These are phyloP conservation scores for Pygoscelis adeliae DNA, from an alignment of 2,113 vertebrate species.

Conservation along the genomic window DNA sequence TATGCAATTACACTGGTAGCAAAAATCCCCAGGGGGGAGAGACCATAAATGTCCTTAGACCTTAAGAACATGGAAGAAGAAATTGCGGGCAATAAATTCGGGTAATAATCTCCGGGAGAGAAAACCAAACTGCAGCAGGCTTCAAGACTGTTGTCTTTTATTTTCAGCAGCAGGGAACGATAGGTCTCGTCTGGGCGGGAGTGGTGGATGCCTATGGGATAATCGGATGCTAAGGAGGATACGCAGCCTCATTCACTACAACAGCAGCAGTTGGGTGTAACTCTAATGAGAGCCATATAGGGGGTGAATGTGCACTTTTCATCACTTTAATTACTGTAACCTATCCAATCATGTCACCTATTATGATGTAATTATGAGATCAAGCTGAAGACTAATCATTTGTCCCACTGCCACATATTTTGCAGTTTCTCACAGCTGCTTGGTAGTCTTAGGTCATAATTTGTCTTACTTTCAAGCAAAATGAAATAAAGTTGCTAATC, in stretches of 20 bases:
- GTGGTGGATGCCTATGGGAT: not conserved
- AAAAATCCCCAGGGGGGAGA: not conserved
- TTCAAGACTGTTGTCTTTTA: not conserved
- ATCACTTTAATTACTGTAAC: conserved; percentile 63
- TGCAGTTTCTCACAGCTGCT: not conserved
- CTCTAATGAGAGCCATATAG: conserved; percentile 11
- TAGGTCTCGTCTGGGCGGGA: not conserved
- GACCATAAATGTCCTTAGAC: not conserved
- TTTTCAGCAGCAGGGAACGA: not conserved
- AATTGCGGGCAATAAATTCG: not conserved
- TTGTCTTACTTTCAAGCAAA: not conserved
- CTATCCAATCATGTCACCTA: conserved; percentile 56
- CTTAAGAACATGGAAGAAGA: not conserved
- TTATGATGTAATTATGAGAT: conserved; percentile 65
- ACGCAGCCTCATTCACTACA: not conserved
- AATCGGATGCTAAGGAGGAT: not conserved
- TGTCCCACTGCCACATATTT: conserved; percentile 28
- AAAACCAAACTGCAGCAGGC: not conserved
- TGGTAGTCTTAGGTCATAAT: not conserved
- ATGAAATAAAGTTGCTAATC: conserved; percentile 21
- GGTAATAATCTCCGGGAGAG: not conserved
- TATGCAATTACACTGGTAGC: not conserved
- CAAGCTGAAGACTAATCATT: conserved; percentile 39
- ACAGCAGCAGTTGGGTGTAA: conserved; percentile 12
- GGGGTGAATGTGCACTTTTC: conserved; percentile 52